A percentile compares a stretch with the other conserved stretches of the same genome.
Evolutionary conservation across 2,113 vertebrate species (phyloP).

Genomic region (Neomonachus schauinslandi): DNA sequence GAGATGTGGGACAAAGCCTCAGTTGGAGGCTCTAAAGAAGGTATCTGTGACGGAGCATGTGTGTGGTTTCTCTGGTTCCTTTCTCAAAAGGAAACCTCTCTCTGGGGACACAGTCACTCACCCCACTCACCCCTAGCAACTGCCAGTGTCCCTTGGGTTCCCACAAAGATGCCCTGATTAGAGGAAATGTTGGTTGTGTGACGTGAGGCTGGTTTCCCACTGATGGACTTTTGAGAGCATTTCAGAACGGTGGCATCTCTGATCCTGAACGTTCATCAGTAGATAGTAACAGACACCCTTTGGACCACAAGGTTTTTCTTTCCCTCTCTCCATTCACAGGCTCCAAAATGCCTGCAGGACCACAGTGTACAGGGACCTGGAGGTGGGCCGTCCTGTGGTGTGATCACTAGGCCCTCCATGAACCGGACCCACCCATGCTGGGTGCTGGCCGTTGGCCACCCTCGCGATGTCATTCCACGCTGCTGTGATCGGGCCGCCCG

Average conservation of each 20-base stretch:
- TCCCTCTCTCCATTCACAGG: not conserved
- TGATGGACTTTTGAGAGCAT: not conserved
- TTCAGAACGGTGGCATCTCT: not conserved
- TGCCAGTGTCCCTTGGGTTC: not conserved
- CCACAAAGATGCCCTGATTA: not conserved
- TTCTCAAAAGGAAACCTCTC: not conserved
- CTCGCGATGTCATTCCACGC: fast-evolving
- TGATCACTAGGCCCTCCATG: fast-evolving
- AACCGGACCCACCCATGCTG: fast-evolving
- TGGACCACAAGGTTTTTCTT: not conserved
- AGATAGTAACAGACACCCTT: not conserved
- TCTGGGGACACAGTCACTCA: not conserved
- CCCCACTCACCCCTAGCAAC: not conserved
- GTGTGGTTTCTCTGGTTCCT: not conserved
- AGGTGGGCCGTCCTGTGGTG: not conserved
- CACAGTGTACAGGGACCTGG: not conserved
- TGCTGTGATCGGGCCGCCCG: not conserved
- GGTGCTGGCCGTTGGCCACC: not conserved
- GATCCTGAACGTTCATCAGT: not conserved
- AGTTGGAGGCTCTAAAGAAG: not conserved
- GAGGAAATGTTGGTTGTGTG: not conserved
- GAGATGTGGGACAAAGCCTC: not conserved
- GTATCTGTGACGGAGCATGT: not conserved
- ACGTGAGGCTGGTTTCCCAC: not conserved
- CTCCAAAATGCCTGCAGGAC: not conserved